Evolutionary conservation across 2,888 invertebrate genomes (phyloP).

Genomic region (Zelleria hepariella): DNA sequence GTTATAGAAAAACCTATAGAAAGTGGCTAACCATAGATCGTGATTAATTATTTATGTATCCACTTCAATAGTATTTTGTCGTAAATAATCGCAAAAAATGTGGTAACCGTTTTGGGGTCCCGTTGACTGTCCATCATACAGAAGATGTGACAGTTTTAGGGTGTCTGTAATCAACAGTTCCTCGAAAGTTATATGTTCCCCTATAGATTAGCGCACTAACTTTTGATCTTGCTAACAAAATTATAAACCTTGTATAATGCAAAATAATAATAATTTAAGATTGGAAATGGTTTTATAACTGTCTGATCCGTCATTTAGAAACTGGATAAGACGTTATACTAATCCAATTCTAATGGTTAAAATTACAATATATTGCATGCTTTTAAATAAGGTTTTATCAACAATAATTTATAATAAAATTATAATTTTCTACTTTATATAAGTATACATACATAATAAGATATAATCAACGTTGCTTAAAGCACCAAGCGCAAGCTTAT

Average conservation of each 20-base stretch:
- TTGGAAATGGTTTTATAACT: background rate
- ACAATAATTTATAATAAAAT: background rate
- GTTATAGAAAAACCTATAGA: constrained; percentile 51
- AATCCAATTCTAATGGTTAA: background rate
- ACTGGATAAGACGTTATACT: background rate
- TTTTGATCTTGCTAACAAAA: background rate
- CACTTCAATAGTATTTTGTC: background rate
- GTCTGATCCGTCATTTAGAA: no score
- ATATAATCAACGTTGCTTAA: background rate
- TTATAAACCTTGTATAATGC: background rate
- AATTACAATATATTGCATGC: background rate
- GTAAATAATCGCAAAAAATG: background rate
- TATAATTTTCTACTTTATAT: background rate
- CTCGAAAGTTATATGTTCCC: background rate
- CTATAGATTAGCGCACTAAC: constrained; percentile 1
- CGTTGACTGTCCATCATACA: background rate
- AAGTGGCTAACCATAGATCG: constrained; percentile 66
- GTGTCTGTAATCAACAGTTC: background rate
- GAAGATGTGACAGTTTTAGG: background rate
- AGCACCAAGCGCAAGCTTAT: background rate
- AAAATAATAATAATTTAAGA: background rate
- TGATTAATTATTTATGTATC: constrained; percentile 41
- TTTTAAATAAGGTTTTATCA: background rate
- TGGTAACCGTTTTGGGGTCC: background rate
- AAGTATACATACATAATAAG: no score